Conservation (phyloP, 2,797 vertebrate genomes). For the Bufotes viridis region DNA sequence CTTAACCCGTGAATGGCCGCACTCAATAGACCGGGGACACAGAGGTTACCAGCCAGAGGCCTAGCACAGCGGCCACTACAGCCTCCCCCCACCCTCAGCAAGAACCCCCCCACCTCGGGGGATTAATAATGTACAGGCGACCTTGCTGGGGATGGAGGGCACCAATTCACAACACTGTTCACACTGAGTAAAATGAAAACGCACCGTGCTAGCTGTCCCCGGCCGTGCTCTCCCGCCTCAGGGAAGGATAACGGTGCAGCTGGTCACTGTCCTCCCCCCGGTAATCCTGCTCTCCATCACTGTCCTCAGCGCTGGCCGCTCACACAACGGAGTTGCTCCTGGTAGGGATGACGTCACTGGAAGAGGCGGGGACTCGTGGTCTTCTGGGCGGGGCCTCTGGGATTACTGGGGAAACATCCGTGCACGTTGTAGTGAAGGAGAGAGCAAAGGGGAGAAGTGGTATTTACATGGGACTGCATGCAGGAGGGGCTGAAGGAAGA, state of each 20-base stretch:
- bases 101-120: not conserved
- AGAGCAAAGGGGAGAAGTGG: too few relatives aligned
- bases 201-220: conserved; percentile 9
- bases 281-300: conserved; percentile 43
- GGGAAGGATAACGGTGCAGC: not conserved
- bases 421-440: too few relatives aligned
- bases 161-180: too few relatives aligned
- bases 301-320: conserved; percentile 38
- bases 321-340: not conserved
- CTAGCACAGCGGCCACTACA: not conserved
- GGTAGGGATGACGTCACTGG: too few relatives aligned
- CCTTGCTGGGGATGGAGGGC: conserved; percentile 9
- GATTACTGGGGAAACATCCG: too few relatives aligned
- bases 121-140: conserved; percentile 35
- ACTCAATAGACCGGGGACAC: not conserved
- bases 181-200: not conserved
- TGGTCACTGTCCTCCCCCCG: conserved; percentile 4
- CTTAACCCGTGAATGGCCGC: not conserved
- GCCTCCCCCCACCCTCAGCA: not conserved
- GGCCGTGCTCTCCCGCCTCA: not conserved
- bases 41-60: not conserved
- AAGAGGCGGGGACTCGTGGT: too few relatives aligned
- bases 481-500: too few relatives aligned
- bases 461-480: too few relatives aligned
- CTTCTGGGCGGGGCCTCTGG: not conserved